Evolutionary conservation across 2,113 vertebrate species (phyloP).

Genomic region (Rattus norvegicus): GRCr8 NC_086039.1:119858001-119858500

Average conservation of each 20-base stretch:
- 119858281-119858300: not conserved
- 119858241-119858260: not conserved
- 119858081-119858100: not conserved
- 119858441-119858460: not conserved
- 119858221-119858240: not conserved
- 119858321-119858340: too few species aligned
- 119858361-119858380: not conserved
- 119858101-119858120: not conserved
- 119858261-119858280: too few species aligned
- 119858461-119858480: not conserved
- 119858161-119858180: not conserved
- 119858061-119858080: not conserved
- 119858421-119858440: not conserved
- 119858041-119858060: not conserved
- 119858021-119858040: not conserved
- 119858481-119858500: slow-evolving; percentile 8
- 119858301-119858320: too few species aligned
- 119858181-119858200: too few species aligned
- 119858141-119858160: not conserved
- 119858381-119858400: not conserved
- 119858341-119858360: not conserved
- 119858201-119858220: not conserved
- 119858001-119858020: not conserved
- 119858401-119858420: not conserved
- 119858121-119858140: too few species aligned